Percentiles rank a stretch among this genome's conserved stretches.
phyloP scores from a whole-genome alignment of 1,140 invertebrate species.

The Pachypsylla venusta region DNA sequence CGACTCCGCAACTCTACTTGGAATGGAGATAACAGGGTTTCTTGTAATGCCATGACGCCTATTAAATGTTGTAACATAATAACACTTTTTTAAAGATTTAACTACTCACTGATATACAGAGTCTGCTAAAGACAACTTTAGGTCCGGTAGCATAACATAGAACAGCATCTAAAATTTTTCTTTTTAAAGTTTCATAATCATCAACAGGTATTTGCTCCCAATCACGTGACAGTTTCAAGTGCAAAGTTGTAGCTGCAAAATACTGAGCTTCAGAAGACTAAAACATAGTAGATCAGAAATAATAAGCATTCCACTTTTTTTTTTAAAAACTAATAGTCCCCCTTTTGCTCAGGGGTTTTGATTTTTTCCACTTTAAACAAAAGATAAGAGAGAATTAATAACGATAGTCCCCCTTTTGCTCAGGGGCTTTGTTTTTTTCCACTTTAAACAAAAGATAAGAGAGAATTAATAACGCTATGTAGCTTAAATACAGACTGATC shows the following conservation, averaged over 20 bases:
- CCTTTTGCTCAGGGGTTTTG: no score
- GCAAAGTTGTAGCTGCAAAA: constrained; percentile 77
- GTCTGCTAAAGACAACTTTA: constrained; percentile 64
- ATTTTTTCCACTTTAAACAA: no score
- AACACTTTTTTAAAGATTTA: constrained; percentile 4
- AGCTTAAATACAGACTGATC: no score
- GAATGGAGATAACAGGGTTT: background rate
- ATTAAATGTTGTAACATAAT: background rate
- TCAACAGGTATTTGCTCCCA: constrained; percentile 69
- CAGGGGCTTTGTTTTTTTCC: no score
- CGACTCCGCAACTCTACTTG: background rate
- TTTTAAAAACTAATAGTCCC: no score
- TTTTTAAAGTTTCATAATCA: constrained; percentile 55
- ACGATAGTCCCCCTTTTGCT: no score
- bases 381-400: no score
- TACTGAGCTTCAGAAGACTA: constrained; percentile 76
- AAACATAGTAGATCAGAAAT: no score
- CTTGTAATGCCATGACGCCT: background rate
- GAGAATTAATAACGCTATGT: no score
- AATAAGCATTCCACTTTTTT: no score
- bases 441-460: no score
- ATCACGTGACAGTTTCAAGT: constrained; percentile 69
- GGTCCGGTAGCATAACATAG: constrained; percentile 57
- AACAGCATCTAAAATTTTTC: constrained; percentile 57
- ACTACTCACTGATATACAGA: constrained; percentile 68